A percentile compares a stretch with the other conserved stretches of the same genome.
phyloP scores from a whole-genome alignment of 2,113 vertebrate species.

The Eupsittula cactorum region DNA sequence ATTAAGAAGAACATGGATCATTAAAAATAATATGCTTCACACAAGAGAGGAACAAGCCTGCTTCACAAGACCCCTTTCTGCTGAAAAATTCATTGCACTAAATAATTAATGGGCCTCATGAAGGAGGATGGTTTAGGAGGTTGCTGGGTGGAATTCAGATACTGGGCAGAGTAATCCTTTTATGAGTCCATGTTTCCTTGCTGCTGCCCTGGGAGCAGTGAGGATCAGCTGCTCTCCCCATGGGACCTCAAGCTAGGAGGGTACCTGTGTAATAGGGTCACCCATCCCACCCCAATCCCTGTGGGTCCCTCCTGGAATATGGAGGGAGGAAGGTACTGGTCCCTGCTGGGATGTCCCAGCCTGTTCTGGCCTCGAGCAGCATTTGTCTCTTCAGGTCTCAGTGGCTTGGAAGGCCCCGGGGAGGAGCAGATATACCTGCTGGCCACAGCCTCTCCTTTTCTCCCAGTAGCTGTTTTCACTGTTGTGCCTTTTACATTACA shows the following conservation, averaged over 20 bases:
- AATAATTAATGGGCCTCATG: constrained; percentile 37
- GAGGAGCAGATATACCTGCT: background rate
- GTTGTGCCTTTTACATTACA: background rate
- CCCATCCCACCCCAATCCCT: background rate
- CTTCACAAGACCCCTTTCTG: constrained; percentile 47
- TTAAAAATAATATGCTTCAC: constrained; percentile 50
- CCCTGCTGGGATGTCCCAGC: background rate
- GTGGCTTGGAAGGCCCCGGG: background rate
- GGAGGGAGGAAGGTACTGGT: background rate
- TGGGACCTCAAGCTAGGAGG: rapidly evolving
- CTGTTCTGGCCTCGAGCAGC: background rate
- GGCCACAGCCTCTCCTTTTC: background rate
- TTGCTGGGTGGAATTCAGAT: background rate
- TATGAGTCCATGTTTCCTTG: background rate
- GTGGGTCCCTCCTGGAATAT: background rate
- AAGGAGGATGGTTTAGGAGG: constrained; percentile 7
- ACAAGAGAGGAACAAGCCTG: background rate
- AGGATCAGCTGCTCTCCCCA: background rate
- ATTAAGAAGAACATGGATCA: constrained; percentile 33
- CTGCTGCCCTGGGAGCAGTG: background rate
- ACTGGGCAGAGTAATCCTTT: background rate
- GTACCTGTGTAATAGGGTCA: background rate
- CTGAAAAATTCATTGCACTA: constrained; percentile 57
- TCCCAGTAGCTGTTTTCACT: background rate
- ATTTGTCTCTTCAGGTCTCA: background rate